Evolutionary conservation across 2,797 vertebrate genomes (phyloP).

Genomic region (Ctenochaetus hawaiiensis): DNA sequence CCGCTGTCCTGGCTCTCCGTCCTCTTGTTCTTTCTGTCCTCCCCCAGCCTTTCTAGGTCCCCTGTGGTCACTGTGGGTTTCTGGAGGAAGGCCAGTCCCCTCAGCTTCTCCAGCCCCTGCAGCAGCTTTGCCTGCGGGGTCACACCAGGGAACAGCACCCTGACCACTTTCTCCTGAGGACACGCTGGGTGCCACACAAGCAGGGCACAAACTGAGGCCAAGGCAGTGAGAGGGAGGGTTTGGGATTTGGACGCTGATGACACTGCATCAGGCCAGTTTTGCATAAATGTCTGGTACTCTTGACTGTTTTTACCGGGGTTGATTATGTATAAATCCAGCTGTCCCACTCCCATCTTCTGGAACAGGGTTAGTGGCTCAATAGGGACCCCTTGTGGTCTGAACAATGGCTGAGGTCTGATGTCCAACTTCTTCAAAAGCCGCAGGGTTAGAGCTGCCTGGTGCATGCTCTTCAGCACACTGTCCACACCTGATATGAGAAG

Average conservation of each 20-base stretch:
- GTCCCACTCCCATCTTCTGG: constrained; percentile 97
- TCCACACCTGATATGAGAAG: constrained; percentile 65
- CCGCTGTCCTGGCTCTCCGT: constrained; percentile 90
- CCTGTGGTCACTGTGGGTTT: constrained; percentile 80
- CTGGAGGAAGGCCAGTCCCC: constrained; percentile 90
- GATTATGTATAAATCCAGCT: constrained; percentile 93
- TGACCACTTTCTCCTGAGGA: constrained; percentile 92
- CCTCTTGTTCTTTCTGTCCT: constrained; percentile 78
- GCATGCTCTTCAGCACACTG: constrained; percentile 77
- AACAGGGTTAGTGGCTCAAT: constrained; percentile 91
- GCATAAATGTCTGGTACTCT: constrained; percentile 89
- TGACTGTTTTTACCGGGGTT: constrained; percentile 90
- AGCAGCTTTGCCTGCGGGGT: constrained; percentile 92
- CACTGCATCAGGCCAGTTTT: constrained; percentile 84
- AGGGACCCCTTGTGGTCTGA: constrained; percentile 76
- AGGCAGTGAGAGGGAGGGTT: constrained; percentile 81
- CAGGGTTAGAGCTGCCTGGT: constrained; percentile 88
- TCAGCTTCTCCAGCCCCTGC: constrained; percentile 92
- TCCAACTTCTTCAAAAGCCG: constrained; percentile 88
- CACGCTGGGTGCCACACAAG: constrained; percentile 94
- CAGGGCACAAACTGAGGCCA: constrained; percentile 89
- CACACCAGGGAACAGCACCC: constrained; percentile 93
- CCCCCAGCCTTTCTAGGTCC: constrained; percentile 78
- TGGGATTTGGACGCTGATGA: constrained; percentile 65
- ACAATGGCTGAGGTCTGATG: constrained; percentile 87